These are phyloP conservation scores for Cantharis flavilabris DNA, from an alignment of 2,888 invertebrate genomes.

Conservation along the genomic window DNA sequence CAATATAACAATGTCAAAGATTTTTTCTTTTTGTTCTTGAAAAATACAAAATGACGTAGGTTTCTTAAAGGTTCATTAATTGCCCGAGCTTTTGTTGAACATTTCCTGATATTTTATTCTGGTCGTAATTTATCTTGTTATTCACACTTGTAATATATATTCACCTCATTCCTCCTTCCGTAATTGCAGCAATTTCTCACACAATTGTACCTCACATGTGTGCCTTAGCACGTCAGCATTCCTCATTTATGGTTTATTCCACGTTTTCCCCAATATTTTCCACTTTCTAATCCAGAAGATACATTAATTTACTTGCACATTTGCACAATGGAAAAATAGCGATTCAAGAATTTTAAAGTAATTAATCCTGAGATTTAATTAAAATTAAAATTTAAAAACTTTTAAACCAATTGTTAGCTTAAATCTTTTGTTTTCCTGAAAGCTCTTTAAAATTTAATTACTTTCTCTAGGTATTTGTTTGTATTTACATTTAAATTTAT, in stretches of 20 bases:
- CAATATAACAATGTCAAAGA: not conserved
- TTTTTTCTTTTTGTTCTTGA: not conserved
- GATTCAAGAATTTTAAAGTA: not conserved
- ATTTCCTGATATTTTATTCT: not conserved
- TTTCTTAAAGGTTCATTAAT: not conserved
- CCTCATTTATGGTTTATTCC: not conserved
- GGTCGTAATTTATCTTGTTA: not conserved
- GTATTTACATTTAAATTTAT: not conserved
- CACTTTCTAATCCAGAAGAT: not conserved
- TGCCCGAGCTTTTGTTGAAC: not conserved
- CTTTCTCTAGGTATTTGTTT: not conserved
- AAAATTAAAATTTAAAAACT: not conserved
- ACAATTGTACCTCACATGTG: not conserved
- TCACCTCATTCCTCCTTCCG: not conserved
- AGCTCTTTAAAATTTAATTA: not conserved
- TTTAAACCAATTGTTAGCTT: not conserved
- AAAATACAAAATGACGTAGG: not conserved
- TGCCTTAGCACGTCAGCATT: not conserved
- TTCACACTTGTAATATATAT: not conserved
- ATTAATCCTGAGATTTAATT: not conserved
- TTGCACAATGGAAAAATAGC: not conserved
- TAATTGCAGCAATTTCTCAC: not conserved
- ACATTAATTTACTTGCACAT: not conserved
- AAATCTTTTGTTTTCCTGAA: not conserved
- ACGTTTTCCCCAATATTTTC: not conserved